Evolutionary conservation across 2,797 vertebrate genomes (phyloP), one percentile per base, ranked within the genome.

Genomic region (Xenops minutus): DNA sequence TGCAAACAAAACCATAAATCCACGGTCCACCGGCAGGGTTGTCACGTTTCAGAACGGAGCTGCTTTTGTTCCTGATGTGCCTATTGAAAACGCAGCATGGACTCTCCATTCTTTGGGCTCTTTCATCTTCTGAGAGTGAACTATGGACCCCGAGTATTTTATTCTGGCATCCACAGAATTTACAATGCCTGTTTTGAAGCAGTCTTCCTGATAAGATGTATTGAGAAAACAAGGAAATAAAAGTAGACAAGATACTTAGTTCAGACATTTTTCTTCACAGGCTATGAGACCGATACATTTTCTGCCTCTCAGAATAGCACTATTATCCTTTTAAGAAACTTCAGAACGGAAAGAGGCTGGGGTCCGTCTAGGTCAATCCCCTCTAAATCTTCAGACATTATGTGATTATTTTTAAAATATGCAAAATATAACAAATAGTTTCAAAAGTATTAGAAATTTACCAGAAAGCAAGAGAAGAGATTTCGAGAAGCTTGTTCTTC

Each of bases 41-140:
- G 86, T 71, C 82, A 93, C 27, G 54, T 85, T 96, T 97, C 56
- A 78, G 84, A 91, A 80, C 3, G 27, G 72, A 95, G 91, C 85
- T 61, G 83, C 87, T 95, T 95, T 95, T 91, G 85, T 89, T 97
- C 78, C 77, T 46, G 79, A 96, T 91, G 61, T 92, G 46, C 44
- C 92, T 93, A 92, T 92, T 0, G 26, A 94, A 96, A 96, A 95
- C 23, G 0, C 88, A 95, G 93, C 44, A 27, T 92, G 90, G 73
- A 74, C 89, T 98, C 93, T 86, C 52, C 43, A 18, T 92, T 88
- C 66, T 79, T 77, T 36, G 80, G 37, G 89, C 29, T 84, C 80
- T 97, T 97, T 97, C 86, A 94, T 97, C 91, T 96, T 96, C 87
- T 92, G 73, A 95, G 88, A 88, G 51, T 93, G 96, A 96, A 95